A percentile compares a stretch with the other conserved stretches of the same genome.
These are phyloP conservation scores for Pseudotriccus pelzelni DNA, from an alignment of 2,797 vertebrate species.

Conservation along the genomic window DNA sequence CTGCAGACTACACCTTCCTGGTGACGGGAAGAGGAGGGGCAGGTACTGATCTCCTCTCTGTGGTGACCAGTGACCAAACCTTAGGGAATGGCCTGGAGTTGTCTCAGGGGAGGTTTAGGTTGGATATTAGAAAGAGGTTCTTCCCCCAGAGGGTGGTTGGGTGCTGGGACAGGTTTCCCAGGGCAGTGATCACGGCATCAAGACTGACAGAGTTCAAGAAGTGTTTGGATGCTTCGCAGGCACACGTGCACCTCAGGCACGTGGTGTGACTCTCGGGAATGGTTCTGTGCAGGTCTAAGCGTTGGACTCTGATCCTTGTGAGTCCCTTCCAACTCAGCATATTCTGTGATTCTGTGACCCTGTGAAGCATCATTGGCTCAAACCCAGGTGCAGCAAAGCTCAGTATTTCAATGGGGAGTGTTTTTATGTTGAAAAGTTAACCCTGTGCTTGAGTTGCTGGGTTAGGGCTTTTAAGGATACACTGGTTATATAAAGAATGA, in stretches of 20 bases:
- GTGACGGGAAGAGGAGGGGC: neutral
- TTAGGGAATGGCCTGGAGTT: neutral
- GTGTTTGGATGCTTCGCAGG: neutral
- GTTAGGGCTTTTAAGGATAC: neutral
- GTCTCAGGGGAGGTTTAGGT: neutral
- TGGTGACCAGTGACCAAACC: neutral
- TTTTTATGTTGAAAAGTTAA: neutral
- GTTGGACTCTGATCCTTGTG: neutral
- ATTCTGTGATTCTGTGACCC: neutral
- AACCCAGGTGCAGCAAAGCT: neutral
- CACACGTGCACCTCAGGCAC: too few species aligned
- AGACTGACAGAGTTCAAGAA: neutral
- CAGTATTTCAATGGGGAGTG: neutral
- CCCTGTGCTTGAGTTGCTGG: neutral
- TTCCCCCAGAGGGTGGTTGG: neutral
- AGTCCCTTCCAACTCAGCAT: neutral
- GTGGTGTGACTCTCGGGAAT: neutral
- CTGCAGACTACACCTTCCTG: neutral
- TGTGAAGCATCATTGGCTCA: neutral
- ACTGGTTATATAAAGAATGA: neutral
- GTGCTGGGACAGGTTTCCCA: neutral
- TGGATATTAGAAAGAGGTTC: neutral
- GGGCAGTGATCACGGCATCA: neutral
- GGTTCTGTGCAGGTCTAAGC: neutral
- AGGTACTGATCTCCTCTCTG: neutral